Evolutionary conservation across 2,888 invertebrate species (phyloP).

Genomic region (Cabera pusaria): DNA sequence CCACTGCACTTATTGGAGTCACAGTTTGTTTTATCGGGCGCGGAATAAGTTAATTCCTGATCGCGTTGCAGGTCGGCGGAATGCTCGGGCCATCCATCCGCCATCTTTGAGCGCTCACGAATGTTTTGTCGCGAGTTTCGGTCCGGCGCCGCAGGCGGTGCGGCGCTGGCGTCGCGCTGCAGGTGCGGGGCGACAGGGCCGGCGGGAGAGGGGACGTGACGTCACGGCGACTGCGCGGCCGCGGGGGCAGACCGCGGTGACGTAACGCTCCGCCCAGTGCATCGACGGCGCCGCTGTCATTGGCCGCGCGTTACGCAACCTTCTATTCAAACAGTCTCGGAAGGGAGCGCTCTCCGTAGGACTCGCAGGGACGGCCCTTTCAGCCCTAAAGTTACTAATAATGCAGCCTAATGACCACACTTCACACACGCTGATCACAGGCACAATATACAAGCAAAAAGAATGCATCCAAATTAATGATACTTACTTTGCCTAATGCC

Average conservation of each 20-base stretch:
- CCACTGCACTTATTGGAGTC: constrained; percentile 82
- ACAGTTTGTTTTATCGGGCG: constrained; percentile 73
- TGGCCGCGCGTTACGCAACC: constrained; percentile 80
- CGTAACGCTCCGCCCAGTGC: constrained; percentile 82
- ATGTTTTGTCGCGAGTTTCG: constrained; percentile 77
- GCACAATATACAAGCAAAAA: constrained; percentile 30
- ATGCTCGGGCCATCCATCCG: constrained; percentile 89
- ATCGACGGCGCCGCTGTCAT: constrained; percentile 78
- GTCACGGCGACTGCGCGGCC: constrained; percentile 80
- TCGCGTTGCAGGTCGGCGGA: constrained; percentile 83
- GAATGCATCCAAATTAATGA: constrained; percentile 62
- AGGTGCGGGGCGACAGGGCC: constrained; percentile 51
- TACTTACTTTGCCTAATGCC: background rate
- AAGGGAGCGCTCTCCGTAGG: constrained; percentile 77
- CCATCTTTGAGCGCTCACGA: constrained; percentile 91
- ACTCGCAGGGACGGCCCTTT: constrained; percentile 54
- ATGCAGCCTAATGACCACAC: constrained; percentile 70
- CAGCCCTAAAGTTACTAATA: constrained; percentile 72
- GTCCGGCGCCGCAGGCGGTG: constrained; percentile 54
- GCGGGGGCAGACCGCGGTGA: constrained; percentile 74
- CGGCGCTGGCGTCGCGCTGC: constrained; percentile 62
- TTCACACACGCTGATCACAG: constrained; percentile 45
- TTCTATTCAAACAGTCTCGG: constrained; percentile 70
- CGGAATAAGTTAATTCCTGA: constrained; percentile 82
- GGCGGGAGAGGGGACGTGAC: constrained; percentile 71